Conservation (phyloP, 2,888 invertebrate genomes). For the Eristalinus sepulchralis region DNA sequence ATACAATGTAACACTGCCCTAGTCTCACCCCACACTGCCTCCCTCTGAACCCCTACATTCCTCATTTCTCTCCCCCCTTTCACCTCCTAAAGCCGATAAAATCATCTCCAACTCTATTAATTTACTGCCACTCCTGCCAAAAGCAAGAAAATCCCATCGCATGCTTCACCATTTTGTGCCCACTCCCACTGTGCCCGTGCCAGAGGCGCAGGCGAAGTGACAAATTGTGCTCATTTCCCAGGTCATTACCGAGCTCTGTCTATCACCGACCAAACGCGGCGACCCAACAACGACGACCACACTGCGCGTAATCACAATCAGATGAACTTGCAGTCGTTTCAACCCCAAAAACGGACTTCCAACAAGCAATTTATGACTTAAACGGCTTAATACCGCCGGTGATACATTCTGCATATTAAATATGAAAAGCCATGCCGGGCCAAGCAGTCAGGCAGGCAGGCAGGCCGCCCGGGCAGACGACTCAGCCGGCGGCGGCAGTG, state of each 20-base stretch:
- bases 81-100: background rate
- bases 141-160: background rate
- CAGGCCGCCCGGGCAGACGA: constrained; percentile 3
- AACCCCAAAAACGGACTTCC: constrained; percentile 57
- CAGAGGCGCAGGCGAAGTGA: background rate
- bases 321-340: constrained; percentile 41
- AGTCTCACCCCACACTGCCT: background rate
- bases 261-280: background rate
- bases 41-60: background rate
- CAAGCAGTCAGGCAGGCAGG: constrained; percentile 1
- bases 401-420: constrained; percentile 69
- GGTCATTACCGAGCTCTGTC: background rate
- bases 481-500: background rate
- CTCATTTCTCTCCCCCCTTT: background rate
- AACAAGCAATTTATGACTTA: constrained; percentile 63
- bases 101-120: background rate
- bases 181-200: background rate
- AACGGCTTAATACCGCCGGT: constrained; percentile 61
- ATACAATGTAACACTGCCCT: no score
- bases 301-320: constrained; percentile 29
- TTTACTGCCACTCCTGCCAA: background rate
- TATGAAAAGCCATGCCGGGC: constrained; percentile 49
- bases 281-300: constrained; percentile 3
- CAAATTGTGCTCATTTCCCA: background rate
- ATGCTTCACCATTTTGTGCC: background rate